Base-by-base conservation (phyloP, 2,797 vertebrate species). In the Decapterus maruadsi region DNA sequence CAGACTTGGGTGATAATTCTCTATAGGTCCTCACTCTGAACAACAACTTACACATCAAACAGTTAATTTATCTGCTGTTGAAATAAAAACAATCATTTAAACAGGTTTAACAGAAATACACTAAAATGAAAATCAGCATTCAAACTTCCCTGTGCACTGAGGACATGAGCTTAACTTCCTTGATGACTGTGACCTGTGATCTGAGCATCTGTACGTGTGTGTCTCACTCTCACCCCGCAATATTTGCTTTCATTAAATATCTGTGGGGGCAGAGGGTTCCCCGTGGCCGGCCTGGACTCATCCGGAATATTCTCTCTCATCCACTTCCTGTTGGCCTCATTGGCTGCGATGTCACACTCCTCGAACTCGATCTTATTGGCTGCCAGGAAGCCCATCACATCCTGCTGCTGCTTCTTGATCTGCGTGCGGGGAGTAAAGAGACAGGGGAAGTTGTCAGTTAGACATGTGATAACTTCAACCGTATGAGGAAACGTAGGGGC, bases 361-460 rank as follows among this genome's bases (percentile, higher is more conserved):
- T 99, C 97, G 73, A 95, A 99, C 53, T 96, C 95, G 1, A 99
- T 99, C 93, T 98, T 99, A 92, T 98, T 97, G 88, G 94, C 97
- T 36, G 96, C 93, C 81, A 99, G 92, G 92, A 98, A 98, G 51
- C 97, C 94, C 90, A 97, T 89, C 17, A 99, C 96, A 87, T 98
- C 97, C 94, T 99, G 97, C 87, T 99, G 98, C 90, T 99, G 96
- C 93, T 99, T 99, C 94, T 99, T 99, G 88, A 99, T 98, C 98
- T 99, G 92, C 17, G 19, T 19, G 73, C 0, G 45, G 63, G 34
- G 72, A n/a, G 61, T 53, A 14, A 67, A 1, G 62, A 65, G 66
- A 38, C 19, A 58, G 7, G 14, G 82, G 90, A 83, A 90, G 87
- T 74, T 74, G 79, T 87, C 67, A 72, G 83, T 86, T 86, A 66